phyloP scores from a whole-genome alignment of 2,113 vertebrate genomes.

The Puntigrus tetrazona region DNA sequence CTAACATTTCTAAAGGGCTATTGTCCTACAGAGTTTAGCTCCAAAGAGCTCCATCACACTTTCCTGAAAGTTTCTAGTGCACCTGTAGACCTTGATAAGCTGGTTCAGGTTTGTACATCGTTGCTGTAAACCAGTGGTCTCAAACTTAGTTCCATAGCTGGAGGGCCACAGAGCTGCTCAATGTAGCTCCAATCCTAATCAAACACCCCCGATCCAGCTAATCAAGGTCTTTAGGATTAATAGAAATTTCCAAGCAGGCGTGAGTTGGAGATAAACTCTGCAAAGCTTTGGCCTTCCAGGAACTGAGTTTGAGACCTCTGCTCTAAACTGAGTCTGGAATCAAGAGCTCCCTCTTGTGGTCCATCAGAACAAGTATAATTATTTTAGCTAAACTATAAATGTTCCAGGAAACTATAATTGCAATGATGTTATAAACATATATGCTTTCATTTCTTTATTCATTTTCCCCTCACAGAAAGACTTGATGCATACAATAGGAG shows the following conservation, averaged over 20 bases:
- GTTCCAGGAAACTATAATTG: not conserved
- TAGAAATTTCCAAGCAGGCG: no score
- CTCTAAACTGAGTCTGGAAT: not conserved
- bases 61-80: not conserved
- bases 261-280: no score
- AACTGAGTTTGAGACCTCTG: no score
- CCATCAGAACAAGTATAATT: not conserved
- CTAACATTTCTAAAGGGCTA: no score
- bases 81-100: not conserved
- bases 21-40: not conserved
- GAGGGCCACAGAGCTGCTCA: no score
- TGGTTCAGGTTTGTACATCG: not conserved
- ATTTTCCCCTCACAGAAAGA: constrained; percentile 73
- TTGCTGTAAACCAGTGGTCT: not conserved
- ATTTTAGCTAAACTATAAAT: not conserved
- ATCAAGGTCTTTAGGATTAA: no score
- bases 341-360: constrained; percentile 54
- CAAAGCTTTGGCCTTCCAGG: no score
- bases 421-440: not conserved
- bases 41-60: not conserved
- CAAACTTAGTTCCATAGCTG: no score
- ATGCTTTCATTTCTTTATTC: not conserved
- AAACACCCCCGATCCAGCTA: no score
- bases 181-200: no score
- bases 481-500: constrained; percentile 78